phyloP scores from a whole-genome alignment of 2,888 invertebrate genomes.

The Phragmatobia fuliginosa region DNA sequence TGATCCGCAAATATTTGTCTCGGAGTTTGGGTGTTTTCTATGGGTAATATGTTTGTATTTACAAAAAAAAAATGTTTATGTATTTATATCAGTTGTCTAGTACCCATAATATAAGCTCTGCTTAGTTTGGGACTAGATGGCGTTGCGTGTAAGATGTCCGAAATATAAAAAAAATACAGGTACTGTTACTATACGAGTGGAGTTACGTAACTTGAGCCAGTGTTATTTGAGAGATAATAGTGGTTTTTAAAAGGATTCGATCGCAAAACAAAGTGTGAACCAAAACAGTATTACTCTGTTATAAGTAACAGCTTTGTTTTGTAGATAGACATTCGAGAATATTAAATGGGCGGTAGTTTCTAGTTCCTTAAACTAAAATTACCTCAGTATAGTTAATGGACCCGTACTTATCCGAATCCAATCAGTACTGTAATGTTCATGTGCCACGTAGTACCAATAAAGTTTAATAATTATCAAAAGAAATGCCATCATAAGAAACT shows the following conservation, averaged over 20 bases:
- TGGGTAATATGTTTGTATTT: too few relatives aligned
- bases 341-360: not conserved
- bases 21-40: too few relatives aligned
- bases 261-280: not conserved
- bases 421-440: constrained; percentile 11
- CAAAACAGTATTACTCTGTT: not conserved
- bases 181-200: too few relatives aligned
- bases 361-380: not conserved
- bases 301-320: not conserved
- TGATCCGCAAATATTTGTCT: too few relatives aligned
- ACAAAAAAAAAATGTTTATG: too few relatives aligned
- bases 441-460: constrained; percentile 19
- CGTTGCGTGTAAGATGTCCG: too few relatives aligned
- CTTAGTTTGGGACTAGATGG: too few relatives aligned
- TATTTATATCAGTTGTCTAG: too few relatives aligned
- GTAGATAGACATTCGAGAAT: not conserved
- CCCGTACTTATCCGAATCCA: constrained; percentile 11
- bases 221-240: not conserved
- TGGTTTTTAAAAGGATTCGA: not conserved
- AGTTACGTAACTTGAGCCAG: too few relatives aligned
- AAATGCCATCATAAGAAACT: constrained; percentile 19
- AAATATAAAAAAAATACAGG: too few relatives aligned
- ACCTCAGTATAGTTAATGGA: not conserved
- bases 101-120: too few relatives aligned
- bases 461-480: constrained; percentile 22